Evolutionary conservation across 92 coral and sea anemone genomes (phyloP).

Genomic region (Bergia sp.): DNA sequence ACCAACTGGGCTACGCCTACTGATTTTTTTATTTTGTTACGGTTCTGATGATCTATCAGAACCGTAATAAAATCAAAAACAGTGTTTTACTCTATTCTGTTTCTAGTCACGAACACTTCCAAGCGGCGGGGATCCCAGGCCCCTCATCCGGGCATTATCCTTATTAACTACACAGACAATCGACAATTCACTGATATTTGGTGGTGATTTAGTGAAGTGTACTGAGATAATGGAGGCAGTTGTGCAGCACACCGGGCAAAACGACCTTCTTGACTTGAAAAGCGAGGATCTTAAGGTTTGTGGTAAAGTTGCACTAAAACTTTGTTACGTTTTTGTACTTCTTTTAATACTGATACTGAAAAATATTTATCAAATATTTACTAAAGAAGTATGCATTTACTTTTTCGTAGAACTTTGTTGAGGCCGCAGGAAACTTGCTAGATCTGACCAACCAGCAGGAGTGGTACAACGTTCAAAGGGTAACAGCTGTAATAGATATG

Average conservation of each 20-base stretch:
- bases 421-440: constrained; percentile 88
- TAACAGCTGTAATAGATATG: constrained; percentile 17
- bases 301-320: neutral
- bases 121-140: constrained; percentile 74
- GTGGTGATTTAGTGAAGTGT: constrained; percentile 92
- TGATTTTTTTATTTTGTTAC: too few species aligned
- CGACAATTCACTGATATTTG: constrained; percentile 96
- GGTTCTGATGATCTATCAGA: too few species aligned
- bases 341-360: too few species aligned
- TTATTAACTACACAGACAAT: constrained; percentile 93
- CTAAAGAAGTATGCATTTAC: neutral
- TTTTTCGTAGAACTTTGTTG: constrained; percentile 73
- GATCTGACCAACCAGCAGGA: constrained; percentile 96
- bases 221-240: constrained; percentile 89
- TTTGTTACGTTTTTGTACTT: neutral
- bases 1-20: too few species aligned
- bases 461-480: constrained; percentile 93
- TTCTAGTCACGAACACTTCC: constrained; percentile 73
- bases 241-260: constrained; percentile 92
- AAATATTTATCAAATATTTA: neutral
- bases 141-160: constrained; percentile 88
- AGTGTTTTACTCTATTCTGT: neutral
- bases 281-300: constrained; percentile 82
- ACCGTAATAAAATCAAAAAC: neutral
- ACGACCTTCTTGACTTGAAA: constrained; percentile 74